Conservation (phyloP, 2,113 vertebrate genomes). For the Picathartes gymnocephalus region DNA sequence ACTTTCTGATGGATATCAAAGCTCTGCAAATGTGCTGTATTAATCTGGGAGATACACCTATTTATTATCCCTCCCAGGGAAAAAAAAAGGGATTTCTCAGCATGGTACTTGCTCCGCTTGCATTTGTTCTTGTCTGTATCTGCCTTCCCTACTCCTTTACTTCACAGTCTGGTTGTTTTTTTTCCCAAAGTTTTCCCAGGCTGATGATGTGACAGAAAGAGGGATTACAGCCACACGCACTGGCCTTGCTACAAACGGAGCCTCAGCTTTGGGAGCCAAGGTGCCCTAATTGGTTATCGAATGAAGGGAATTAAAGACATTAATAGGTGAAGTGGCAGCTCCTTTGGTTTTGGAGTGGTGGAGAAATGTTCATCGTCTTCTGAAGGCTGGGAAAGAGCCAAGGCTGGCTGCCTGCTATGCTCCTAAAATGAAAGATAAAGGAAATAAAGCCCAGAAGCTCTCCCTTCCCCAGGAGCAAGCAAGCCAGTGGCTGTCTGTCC, state of each 20-base stretch:
- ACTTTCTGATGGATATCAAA: constrained; percentile 43
- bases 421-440: neutral
- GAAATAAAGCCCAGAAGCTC: neutral
- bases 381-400: neutral
- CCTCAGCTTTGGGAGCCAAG: neutral
- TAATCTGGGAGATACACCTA: constrained; percentile 26
- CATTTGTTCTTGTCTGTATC: neutral
- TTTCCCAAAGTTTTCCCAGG: neutral
- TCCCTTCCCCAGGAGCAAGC: neutral
- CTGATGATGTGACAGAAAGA: constrained; percentile 44
- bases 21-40: constrained; percentile 21
- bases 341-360: neutral
- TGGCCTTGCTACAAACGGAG: neutral
- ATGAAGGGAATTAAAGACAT: constrained; percentile 41
- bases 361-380: neutral
- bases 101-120: neutral
- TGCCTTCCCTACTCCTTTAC: neutral
- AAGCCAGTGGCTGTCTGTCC: fast-evolving
- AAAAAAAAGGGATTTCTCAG: neutral
- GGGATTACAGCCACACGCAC: neutral
- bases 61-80: constrained; percentile 8
- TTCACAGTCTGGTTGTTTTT: neutral
- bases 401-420: neutral
- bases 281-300: constrained; percentile 60
- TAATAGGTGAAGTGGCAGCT: constrained; percentile 30